Base-by-base conservation (phyloP, 2,797 vertebrate genomes). In the Neosilurus hyrtlii region DNA sequence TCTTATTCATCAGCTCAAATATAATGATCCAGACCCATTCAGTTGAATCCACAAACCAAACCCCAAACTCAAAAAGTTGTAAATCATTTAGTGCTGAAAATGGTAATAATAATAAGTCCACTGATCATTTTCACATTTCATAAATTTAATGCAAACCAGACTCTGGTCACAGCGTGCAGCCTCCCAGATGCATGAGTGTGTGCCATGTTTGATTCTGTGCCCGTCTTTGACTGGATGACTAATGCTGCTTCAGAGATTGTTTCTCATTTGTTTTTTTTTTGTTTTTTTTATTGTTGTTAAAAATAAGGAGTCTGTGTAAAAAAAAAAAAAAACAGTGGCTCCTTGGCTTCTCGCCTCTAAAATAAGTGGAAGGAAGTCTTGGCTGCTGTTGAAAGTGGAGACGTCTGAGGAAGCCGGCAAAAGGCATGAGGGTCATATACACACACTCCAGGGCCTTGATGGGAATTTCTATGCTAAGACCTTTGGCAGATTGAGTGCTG, bases 321-420 rank as follows among this genome's bases (percentile, higher is more conserved):
- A n/a, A n/a, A n/a, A n/a, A n/a, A n/a, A n/a, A 86, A 85, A 85
- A 84, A 82, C 88, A 86, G 85, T 74, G 81, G 77, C 49, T 85
- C 62, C n/a, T 75, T 86, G 75, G 71, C 8, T 22, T 68, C 57
- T 56, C 35, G 75, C 30, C 73, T 54, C 57, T 72, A 85, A 82
- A 88, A 86, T 82, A 84, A 83, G 68, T 87, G 86, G 82, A 88
- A 88, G 88, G 86, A 88, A 88, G 86, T 88, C 73, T 78, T 86
- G 52, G 66, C 75, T 79, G 82, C 63, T 79, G 84, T 78, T 26
- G 37, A 35, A 72, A 78, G 57, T 51, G 51, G 43, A 2, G 82
- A 85, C 24, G 37, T 78, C 75, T 80, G 74, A 74, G 79, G 63
- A 85, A 43, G 49, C 59, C 57, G 52, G 83, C 22, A 75, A 52